A percentile compares a stretch with the other conserved stretches of the same genome.
phyloP scores from a whole-genome alignment of 2,113 vertebrate genomes.

The Vimba vimba region DNA sequence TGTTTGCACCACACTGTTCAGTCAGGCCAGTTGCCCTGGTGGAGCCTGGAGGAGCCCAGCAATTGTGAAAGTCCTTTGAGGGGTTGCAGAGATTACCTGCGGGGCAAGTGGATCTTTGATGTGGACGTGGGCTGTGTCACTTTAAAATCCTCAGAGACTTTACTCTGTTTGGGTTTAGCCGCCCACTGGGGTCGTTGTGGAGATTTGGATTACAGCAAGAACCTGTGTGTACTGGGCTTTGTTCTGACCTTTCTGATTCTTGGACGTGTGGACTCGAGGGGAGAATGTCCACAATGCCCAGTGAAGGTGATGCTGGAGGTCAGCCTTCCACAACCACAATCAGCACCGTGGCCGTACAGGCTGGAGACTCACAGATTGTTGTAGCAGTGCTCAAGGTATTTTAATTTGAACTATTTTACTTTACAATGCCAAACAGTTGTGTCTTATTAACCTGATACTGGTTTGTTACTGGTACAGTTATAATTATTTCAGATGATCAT shows the following conservation, averaged over 20 bases:
- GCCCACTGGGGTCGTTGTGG: neutral
- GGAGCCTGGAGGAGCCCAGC: constrained; percentile 34
- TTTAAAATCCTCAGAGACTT: neutral
- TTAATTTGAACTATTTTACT: neutral
- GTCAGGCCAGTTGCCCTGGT: constrained; percentile 36
- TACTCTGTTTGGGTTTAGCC: constrained; percentile 38
- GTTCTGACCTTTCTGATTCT: constrained; percentile 20
- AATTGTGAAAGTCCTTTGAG: neutral
- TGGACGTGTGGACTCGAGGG: constrained; percentile 52
- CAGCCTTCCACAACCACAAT: constrained; percentile 80
- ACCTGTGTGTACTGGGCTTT: neutral
- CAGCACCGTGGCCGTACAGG: constrained; percentile 85
- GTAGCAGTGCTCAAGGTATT: constrained; percentile 86
- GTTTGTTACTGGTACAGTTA: neutral
- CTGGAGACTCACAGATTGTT: constrained; percentile 81
- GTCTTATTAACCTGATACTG: neutral
- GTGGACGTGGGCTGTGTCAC: constrained; percentile 31
- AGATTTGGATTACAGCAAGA: constrained; percentile 28
- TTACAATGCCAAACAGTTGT: neutral
- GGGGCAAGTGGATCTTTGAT: constrained; percentile 1
- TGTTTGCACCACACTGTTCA: constrained; percentile 53
- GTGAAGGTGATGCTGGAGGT: constrained; percentile 61
- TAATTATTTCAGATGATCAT: neutral
- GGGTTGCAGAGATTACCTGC: constrained; percentile 11
- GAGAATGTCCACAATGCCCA: constrained; percentile 70